Evolutionary conservation across 2,797 vertebrate genomes (phyloP).

Genomic region (Phrynocephalus guinanensis): DNA sequence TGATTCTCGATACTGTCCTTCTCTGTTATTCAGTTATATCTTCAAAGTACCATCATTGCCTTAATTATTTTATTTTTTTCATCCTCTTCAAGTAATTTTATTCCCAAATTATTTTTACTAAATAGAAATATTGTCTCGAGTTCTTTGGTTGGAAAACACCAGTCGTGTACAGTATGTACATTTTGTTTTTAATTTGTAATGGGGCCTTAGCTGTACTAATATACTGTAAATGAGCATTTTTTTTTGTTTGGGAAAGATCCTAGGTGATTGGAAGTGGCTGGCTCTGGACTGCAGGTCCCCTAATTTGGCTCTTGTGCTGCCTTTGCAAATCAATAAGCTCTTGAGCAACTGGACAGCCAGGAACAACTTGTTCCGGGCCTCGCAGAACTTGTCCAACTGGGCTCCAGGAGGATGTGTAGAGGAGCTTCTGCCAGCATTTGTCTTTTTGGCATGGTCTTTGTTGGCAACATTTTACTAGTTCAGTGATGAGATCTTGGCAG

Average conservation of each 20-base stretch:
- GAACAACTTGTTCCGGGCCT: not conserved
- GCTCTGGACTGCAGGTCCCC: not conserved
- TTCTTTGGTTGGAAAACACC: not conserved
- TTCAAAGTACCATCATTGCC: too few species aligned
- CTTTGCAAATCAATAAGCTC: not conserved
- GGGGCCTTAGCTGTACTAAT: not conserved
- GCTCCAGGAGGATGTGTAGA: not conserved
- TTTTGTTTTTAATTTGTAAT: not conserved
- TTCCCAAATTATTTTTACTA: not conserved
- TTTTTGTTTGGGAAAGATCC: too few species aligned
- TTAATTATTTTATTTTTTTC: too few species aligned
- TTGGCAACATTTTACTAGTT: not conserved
- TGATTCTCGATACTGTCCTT: too few species aligned
- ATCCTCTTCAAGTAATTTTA: not conserved
- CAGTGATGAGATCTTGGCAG: not conserved
- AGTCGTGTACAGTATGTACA: too few species aligned
- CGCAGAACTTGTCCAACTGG: not conserved
- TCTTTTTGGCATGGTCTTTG: constrained; percentile 12
- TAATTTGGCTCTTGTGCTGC: not conserved
- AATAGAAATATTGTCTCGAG: not conserved
- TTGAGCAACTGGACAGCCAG: not conserved
- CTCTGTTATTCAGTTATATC: too few species aligned
- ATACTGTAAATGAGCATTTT: not conserved
- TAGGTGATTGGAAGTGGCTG: not conserved
- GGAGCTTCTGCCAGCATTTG: not conserved